Conservation (phyloP, 2,888 invertebrate species). For the Caenorhabditis sp. region DNA sequence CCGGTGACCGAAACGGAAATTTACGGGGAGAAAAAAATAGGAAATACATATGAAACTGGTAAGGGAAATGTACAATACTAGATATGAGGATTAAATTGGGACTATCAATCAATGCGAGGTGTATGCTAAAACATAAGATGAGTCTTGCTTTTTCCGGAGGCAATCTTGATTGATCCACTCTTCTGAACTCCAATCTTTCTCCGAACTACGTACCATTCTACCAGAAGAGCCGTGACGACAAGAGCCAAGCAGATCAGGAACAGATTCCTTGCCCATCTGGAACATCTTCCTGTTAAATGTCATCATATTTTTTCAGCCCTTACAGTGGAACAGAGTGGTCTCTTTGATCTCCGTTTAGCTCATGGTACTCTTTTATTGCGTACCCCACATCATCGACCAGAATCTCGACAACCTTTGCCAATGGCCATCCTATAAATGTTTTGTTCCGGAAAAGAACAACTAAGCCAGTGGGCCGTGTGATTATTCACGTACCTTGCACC, state of each 20-base stretch:
- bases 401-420: slow-evolving; percentile 68
- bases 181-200: slow-evolving; percentile 78
- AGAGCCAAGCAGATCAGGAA: slow-evolving; percentile 72
- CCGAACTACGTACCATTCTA: slow-evolving; percentile 79
- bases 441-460: not conserved
- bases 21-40: not conserved
- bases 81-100: slow-evolving; percentile 19
- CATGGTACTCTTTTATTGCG: slow-evolving; percentile 73
- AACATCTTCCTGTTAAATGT: too few species aligned
- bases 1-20: slow-evolving; percentile 2
- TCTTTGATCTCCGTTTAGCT: slow-evolving; percentile 70
- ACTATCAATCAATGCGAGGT: not conserved
- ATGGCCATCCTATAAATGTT: slow-evolving; percentile 68
- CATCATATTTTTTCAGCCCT: slow-evolving; percentile 18
- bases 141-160: slow-evolving; percentile 76
- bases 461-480: slow-evolving; percentile 14
- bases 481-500: slow-evolving; percentile 73
- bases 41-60: slow-evolving; percentile 20
- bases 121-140: slow-evolving; percentile 76
- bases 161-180: slow-evolving; percentile 71
- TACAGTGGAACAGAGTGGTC: slow-evolving; percentile 74
- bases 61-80: slow-evolving; percentile 11
- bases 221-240: slow-evolving; percentile 73
- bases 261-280: slow-evolving; percentile 75
- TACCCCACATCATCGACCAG: slow-evolving; percentile 76